Conservation (phyloP, 2,888 invertebrate species). For the Pteria penguin region DNA sequence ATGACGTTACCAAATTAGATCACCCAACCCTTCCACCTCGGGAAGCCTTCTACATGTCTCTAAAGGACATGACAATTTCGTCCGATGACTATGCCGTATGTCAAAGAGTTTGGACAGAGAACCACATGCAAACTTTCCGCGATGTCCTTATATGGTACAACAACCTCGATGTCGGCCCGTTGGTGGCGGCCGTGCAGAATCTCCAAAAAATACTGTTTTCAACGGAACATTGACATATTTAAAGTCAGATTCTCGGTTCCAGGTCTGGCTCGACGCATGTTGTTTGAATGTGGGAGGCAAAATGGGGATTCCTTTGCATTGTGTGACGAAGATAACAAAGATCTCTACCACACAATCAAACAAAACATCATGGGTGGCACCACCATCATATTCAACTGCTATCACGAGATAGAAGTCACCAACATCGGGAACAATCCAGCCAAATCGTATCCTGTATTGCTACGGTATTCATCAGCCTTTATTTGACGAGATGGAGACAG, state of each 20-base stretch:
- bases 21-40: too few species aligned
- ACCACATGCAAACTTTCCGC: conserved; percentile 44
- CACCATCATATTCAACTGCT: conserved; percentile 23
- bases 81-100: conserved; percentile 22
- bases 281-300: too few species aligned
- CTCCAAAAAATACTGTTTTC: too few species aligned
- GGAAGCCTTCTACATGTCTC: conserved; percentile 22
- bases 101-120: conserved; percentile 42
- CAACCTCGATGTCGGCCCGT: too few species aligned
- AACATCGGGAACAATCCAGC: background rate
- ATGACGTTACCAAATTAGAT: conserved; percentile 23
- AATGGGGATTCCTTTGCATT: too few species aligned
- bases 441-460: conserved; percentile 10
- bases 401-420: background rate
- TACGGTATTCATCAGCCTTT: too few species aligned
- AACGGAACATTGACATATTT: too few species aligned
- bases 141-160: conserved; percentile 58
- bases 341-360: conserved; percentile 27
- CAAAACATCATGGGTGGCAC: conserved; percentile 29
- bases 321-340: too few species aligned
- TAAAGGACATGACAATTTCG: conserved; percentile 25
- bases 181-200: conserved; percentile 45
- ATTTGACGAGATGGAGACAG: too few species aligned
- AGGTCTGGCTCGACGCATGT: too few species aligned
- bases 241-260: too few species aligned